Base-by-base conservation (phyloP, 1,140 invertebrate genomes). In the Drosophila chauvacae region DNA sequence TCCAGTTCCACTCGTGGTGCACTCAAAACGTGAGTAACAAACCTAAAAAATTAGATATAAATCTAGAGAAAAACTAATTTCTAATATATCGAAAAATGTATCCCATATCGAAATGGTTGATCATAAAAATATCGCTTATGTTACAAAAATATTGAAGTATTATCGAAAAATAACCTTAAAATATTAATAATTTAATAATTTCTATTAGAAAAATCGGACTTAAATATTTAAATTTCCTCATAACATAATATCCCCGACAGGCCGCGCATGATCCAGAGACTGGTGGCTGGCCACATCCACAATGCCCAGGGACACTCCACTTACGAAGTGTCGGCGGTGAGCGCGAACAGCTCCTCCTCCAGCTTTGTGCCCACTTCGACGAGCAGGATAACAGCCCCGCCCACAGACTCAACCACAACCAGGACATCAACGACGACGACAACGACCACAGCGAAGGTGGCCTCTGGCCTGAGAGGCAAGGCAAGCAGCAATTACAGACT, bases 261-360 rank as follows among this genome's bases (percentile, higher is more conserved):
- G 33, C 93, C 94, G 62, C 92, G 94, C 35, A 94, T 93, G 53
- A 93, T 94, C 20, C 94, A 94, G 59, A 93, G 94, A 45, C 88
- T 95, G 63, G 94, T 95, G 45, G 95, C 94, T 30, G 95, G 95
- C 56, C 94, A 96, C 81, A 92, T 95, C 18, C 91, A 93, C 63
- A 91, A 91, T 57, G 59, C 91, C 3, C 87, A 92, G 61, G 84
- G 87, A 4, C 84, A 85, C 51, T 86, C 90, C 42, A 90, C 81
- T 9, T 91, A 83, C 48, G 81, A 90, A 50, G 79, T 91, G 48
- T 92, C 91, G 13, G 72, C 91, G 7, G 85, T 91, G 35, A 81
- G 77, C 16, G 26, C 65, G n/a, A 91, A 90, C 33, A 92, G 88
- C 73, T 77, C 74, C 18, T 51, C 59, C 2, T 74, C 72, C 28